phyloP scores from a whole-genome alignment of 2,113 vertebrate species.

The Aptenodytes forsteri region DNA sequence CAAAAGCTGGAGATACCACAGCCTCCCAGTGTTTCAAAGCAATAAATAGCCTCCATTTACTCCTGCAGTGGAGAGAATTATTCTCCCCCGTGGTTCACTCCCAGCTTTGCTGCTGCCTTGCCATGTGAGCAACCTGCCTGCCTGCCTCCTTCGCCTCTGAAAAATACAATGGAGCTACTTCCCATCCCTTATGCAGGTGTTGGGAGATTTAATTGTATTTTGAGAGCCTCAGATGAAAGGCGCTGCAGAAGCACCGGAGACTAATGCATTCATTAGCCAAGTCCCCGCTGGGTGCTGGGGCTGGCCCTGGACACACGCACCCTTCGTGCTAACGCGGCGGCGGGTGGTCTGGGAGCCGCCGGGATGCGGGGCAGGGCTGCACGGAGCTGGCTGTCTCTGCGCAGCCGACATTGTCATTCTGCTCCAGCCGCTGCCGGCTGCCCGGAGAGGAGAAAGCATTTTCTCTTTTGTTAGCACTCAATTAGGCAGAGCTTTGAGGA shows the following conservation, averaged over 20 bases:
- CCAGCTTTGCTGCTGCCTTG: background rate
- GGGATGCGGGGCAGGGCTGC: background rate
- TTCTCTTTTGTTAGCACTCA: slow-evolving; percentile 40
- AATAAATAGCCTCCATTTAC: background rate
- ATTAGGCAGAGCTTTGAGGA: slow-evolving; percentile 55
- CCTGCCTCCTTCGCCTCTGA: background rate
- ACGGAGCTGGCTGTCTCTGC: background rate
- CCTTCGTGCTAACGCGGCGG: accelerated
- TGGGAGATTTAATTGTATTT: background rate
- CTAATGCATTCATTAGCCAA: accelerated
- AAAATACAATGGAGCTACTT: accelerated
- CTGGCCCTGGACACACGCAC: accelerated
- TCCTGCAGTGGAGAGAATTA: background rate
- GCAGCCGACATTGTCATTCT: background rate
- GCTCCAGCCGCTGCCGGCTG: background rate
- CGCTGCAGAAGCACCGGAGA: background rate
- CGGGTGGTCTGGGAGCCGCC: background rate
- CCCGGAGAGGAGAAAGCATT: background rate
- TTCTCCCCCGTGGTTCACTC: background rate
- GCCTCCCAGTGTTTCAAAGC: background rate
- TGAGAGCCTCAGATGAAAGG: background rate
- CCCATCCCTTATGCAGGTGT: background rate
- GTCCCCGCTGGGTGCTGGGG: background rate
- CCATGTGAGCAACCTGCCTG: background rate
- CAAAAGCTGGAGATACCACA: background rate